Base-by-base conservation (phyloP, 2,797 vertebrate species). In the Cirrhinus molitorella region DNA sequence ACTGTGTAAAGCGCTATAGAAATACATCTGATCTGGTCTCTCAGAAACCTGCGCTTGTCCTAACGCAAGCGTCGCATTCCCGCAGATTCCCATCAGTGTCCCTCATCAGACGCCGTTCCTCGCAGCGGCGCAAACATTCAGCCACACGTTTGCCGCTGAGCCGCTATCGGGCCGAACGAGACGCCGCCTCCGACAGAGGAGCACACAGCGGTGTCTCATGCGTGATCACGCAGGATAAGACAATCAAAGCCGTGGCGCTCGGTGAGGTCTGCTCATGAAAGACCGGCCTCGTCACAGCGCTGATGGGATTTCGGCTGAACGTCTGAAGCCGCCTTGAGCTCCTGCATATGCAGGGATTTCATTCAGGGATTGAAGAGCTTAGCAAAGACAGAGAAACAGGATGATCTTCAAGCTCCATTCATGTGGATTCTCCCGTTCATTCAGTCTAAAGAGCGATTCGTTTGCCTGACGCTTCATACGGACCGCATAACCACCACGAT, bases 271-370 rank as follows among this genome's bases (percentile, higher is more conserved):
- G 72, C 23, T 51, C 76, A 47, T 59, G 34, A 53, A 45, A 80
- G 65, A 51, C 55, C 23, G 13, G 23, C n/a, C 57, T 78, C 47
- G 8, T 57, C 23, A 68, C 12, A 61, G 59, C 37, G 6, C 66
- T 61, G 53, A 68, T 23, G 73, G 53, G 71, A 49, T 79, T 79
- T 66, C 16, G 17, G 65, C 14, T 17, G 34, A 68, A 25, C 47
- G 23, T 55, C 66, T 49, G 11, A 23, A 76, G 9, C 67, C 12
- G 55, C 37, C n/a, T 79, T 25, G 19, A 71, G 21, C 16, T 70
- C 43, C 40, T 63, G 47, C 21, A 14, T 59, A 21, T 57, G 53
- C 89, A 92, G 92, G 31, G 17, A 66, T 55, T 59, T 65, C 9
- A 16, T 43, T 70, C 67, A 43, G 67, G 31, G 68, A 71, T 47